Conservation (phyloP, 2,888 invertebrate genomes). For the Aplocera efformata region DNA sequence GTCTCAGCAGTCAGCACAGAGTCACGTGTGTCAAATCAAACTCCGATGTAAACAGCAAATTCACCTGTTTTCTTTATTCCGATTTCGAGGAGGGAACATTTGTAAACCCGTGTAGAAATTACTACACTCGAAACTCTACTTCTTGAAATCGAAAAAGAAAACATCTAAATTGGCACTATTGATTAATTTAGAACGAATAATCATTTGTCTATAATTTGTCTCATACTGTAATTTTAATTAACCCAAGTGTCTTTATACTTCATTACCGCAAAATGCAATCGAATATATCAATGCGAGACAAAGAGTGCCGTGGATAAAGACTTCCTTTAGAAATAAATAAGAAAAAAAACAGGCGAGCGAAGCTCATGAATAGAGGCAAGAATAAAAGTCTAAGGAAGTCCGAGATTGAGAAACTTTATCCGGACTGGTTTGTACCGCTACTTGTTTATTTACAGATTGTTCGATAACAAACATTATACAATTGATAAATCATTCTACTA, state of each 20-base stretch:
- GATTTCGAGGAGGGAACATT: too few relatives aligned
- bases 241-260: constrained; percentile 5
- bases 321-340: constrained; percentile 24
- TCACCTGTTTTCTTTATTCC: too few relatives aligned
- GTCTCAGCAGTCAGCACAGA: too few relatives aligned
- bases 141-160: too few relatives aligned
- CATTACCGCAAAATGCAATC: constrained; percentile 10
- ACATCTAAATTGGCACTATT: too few relatives aligned
- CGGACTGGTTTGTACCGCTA: constrained; percentile 22
- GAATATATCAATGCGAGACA: constrained; percentile 12
- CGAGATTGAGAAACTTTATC: constrained; percentile 31
- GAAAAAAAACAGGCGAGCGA: constrained; percentile 19
- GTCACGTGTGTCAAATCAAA: too few relatives aligned
- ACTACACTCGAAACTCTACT: too few relatives aligned
- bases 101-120: too few relatives aligned
- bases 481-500: constrained; percentile 11
- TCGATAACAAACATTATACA: constrained; percentile 14
- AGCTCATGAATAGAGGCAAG: constrained; percentile 28
- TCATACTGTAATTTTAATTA: background rate
- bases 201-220: too few relatives aligned
- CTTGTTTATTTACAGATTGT: constrained; percentile 22
- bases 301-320: constrained; percentile 21
- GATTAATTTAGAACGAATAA: too few relatives aligned
- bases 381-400: constrained; percentile 28
- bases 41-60: too few relatives aligned